Conservation (phyloP, 1,140 invertebrate species). For the Phymorhynchus buccinoides region DNA sequence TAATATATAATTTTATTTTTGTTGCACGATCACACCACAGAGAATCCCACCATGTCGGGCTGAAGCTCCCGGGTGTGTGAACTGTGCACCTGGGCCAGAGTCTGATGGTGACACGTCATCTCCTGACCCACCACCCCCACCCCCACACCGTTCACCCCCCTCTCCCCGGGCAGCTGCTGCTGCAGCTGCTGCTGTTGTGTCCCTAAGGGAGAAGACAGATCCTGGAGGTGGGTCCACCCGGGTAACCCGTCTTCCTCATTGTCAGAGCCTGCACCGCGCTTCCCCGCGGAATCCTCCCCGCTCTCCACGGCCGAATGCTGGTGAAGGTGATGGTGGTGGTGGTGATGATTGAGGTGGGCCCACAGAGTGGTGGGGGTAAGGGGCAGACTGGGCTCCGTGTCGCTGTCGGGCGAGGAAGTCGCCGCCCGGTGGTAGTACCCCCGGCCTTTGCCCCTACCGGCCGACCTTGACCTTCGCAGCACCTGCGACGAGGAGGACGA, state of each 20-base stretch:
- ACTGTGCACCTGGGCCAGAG: conserved; percentile 37
- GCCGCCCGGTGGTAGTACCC: conserved; percentile 2
- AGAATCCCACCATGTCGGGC: conserved; percentile 47
- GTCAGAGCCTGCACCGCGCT: neutral
- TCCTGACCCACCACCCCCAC: neutral
- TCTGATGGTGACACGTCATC: conserved; percentile 42
- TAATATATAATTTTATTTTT: too few relatives aligned
- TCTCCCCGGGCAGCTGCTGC: neutral
- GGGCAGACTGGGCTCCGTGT: conserved; percentile 3
- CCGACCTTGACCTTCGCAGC: neutral
- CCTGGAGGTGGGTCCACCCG: conserved; percentile 49
- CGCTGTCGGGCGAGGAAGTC: conserved; percentile 33
- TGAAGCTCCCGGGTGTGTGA: conserved; percentile 32
- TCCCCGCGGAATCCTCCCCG: neutral
- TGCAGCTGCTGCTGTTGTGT: neutral
- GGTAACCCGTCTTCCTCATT: conserved; percentile 45
- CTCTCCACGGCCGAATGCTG: neutral
- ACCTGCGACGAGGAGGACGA: conserved; percentile 7
- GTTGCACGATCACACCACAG: conserved; percentile 48
- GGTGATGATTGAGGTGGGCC: conserved; percentile 18
- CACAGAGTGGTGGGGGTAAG: conserved; percentile 20
- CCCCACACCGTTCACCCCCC: neutral
- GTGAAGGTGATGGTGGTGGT: neutral
- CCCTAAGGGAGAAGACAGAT: conserved; percentile 32
- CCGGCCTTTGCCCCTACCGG: neutral